Conservation (phyloP, 1,140 invertebrate genomes). For the Atta cephalotes region DNA sequence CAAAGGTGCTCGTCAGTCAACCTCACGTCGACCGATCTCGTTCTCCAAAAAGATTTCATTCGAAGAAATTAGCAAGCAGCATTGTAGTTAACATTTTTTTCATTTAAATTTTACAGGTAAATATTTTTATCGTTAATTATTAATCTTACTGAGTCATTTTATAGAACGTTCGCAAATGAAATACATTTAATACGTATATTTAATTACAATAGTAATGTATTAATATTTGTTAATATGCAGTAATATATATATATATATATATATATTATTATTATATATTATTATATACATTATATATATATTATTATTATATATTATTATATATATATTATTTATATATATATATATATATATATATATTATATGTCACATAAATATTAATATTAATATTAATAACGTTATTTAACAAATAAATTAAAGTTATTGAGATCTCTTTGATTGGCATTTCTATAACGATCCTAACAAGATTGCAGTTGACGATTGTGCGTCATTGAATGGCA, state of each 20-base stretch:
- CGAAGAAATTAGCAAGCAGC: not conserved
- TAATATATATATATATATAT: not conserved
- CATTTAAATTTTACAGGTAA: conserved; percentile 26
- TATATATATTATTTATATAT: too few relatives aligned
- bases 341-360: too few relatives aligned
- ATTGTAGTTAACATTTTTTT: not conserved
- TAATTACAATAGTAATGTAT: not conserved
- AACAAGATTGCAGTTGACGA: not conserved
- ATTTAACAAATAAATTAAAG: not conserved
- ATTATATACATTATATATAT: too few relatives aligned
- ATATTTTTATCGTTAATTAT: not conserved
- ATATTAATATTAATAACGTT: not conserved
- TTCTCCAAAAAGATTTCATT: not conserved
- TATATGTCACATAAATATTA: too few relatives aligned
- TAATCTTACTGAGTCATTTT: not conserved
- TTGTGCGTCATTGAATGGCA: not conserved
- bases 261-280: too few relatives aligned
- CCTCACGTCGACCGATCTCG: not conserved
- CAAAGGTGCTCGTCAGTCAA: conserved; percentile 9
- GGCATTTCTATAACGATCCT: not conserved
- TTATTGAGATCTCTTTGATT: not conserved
- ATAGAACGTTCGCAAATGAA: not conserved
- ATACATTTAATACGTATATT: not conserved
- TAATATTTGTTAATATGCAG: not conserved
- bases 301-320: too few relatives aligned